Conservation (phyloP, 2,888 invertebrate species). For the Meghimatium bilineatum region DNA sequence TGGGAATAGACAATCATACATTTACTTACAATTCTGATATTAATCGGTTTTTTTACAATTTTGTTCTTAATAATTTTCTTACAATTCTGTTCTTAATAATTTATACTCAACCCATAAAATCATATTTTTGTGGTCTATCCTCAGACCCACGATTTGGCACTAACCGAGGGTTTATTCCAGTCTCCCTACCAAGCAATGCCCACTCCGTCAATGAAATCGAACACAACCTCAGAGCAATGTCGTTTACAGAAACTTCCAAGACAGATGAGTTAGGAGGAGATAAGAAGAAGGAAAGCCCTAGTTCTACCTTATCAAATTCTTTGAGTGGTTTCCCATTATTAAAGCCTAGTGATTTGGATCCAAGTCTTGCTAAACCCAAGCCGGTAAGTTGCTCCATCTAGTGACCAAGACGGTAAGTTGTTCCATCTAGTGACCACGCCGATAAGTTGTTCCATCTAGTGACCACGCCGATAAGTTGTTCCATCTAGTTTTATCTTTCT, state of each 20-base stretch:
- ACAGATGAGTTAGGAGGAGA: constrained; percentile 12
- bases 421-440: too few species aligned
- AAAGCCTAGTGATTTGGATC: constrained; percentile 47
- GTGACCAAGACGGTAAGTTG: too few species aligned
- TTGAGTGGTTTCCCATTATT: constrained; percentile 29
- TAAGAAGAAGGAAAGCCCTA: constrained; percentile 25
- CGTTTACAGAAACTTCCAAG: constrained; percentile 13
- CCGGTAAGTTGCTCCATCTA: constrained; percentile 10
- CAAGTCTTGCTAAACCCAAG: constrained; percentile 45
- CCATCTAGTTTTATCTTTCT: too few species aligned
- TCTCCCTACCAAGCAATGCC: constrained; percentile 32
- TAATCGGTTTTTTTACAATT: too few species aligned
- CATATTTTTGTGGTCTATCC: not conserved
- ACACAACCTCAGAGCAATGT: constrained; percentile 25
- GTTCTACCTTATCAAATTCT: not conserved
- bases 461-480: too few species aligned
- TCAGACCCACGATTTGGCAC: constrained; percentile 42
- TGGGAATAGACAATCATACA: too few species aligned
- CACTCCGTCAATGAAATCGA: constrained; percentile 37
- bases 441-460: too few species aligned
- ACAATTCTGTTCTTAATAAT: too few species aligned
- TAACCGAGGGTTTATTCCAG: constrained; percentile 37
- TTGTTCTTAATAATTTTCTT: not conserved
- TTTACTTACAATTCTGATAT: too few species aligned
- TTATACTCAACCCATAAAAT: too few species aligned